A percentile compares a stretch with the other conserved stretches of the same genome.
Evolutionary conservation across 2,113 vertebrate genomes (phyloP).

Genomic region (Speoplatyrhinus poulsoni): DNA sequence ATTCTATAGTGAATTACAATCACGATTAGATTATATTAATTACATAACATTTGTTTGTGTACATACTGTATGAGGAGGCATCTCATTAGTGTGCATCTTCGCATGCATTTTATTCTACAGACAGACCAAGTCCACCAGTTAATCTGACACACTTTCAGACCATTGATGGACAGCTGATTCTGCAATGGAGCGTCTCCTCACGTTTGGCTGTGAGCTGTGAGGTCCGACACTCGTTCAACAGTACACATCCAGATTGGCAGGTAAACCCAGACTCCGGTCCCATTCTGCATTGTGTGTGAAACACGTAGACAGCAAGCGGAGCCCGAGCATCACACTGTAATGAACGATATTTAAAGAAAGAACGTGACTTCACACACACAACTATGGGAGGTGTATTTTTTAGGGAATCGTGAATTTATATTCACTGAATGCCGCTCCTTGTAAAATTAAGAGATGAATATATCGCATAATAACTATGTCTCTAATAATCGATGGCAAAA

Average conservation of each 20-base stretch:
- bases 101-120: conserved; percentile 61
- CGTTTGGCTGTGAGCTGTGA: conserved; percentile 73
- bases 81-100: no score
- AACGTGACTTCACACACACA: no score
- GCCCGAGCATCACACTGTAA: background rate
- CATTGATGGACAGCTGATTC: conserved; percentile 72
- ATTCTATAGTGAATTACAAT: no score
- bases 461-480: no score
- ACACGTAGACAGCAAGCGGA: no score
- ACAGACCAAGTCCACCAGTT: conserved; percentile 82
- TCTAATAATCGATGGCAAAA: no score
- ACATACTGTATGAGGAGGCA: background rate
- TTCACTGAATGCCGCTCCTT: no score
- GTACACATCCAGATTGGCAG: conserved; percentile 55
- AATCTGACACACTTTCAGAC: conserved; percentile 80
- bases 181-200: conserved; percentile 78
- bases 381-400: no score
- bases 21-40: no score
- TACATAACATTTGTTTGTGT: no score
- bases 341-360: background rate
- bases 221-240: conserved; percentile 77
- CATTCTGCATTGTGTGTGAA: background rate
- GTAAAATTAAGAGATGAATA: no score
- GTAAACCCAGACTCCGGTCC: conserved; percentile 38
- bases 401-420: no score